Evolutionary conservation across 1,140 invertebrate genomes (phyloP).

Genomic region (Drosophila teissieri): DNA sequence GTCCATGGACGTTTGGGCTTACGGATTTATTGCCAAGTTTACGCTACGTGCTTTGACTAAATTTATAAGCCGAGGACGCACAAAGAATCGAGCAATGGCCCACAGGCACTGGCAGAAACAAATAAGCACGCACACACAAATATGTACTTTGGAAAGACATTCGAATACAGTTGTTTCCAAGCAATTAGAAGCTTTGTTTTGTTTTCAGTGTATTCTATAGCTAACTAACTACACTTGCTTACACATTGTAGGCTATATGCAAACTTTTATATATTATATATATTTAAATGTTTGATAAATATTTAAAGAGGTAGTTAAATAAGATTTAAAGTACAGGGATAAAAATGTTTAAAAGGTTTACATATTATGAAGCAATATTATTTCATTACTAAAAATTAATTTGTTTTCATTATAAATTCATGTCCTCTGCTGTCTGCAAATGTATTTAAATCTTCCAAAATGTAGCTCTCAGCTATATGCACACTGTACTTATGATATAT

Average conservation of each 20-base stretch:
- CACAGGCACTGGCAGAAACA: slow-evolving; percentile 46
- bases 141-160: slow-evolving; percentile 32
- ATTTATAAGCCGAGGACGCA: slow-evolving; percentile 69
- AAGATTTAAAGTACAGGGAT: no score
- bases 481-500: not conserved
- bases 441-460: slow-evolving; percentile 18
- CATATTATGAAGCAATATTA: not conserved
- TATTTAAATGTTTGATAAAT: no score
- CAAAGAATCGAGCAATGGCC: slow-evolving; percentile 45
- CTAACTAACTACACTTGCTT: no score
- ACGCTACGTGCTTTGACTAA: slow-evolving; percentile 79
- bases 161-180: slow-evolving; percentile 30
- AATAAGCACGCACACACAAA: slow-evolving; percentile 46
- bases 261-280: no score
- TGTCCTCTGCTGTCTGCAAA: not conserved
- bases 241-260: no score
- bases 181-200: slow-evolving; percentile 28
- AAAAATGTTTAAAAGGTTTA: no score
- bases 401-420: not conserved
- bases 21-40: slow-evolving; percentile 80
- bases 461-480: slow-evolving; percentile 13
- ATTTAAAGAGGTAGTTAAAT: no score
- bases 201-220: not conserved
- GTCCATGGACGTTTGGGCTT: slow-evolving; percentile 57
- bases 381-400: not conserved